Evolutionary conservation across 1,140 invertebrate genomes (phyloP).

Genomic region (Saccostrea glomerata): DNA sequence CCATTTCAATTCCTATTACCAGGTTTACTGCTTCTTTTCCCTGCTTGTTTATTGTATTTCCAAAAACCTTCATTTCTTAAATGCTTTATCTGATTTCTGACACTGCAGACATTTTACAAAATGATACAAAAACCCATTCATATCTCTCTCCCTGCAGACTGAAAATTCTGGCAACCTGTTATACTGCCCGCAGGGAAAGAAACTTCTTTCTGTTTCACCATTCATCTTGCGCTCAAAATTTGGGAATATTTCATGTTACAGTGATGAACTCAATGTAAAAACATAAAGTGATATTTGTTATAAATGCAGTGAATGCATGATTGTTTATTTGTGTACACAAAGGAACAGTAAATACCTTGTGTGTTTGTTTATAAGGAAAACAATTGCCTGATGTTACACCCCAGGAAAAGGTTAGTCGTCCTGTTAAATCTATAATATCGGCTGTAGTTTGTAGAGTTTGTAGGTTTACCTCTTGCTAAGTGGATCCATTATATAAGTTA

Average conservation of each 20-base stretch:
- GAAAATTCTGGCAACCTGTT: constrained; percentile 9
- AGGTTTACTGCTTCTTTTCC: too few species aligned
- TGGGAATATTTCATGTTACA: background rate
- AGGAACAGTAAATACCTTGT: background rate
- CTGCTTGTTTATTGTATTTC: background rate
- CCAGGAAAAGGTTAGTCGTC: background rate
- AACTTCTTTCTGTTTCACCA: background rate
- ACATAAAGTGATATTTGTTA: background rate
- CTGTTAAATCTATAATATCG: background rate
- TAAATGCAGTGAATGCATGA: background rate
- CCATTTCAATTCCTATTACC: too few species aligned
- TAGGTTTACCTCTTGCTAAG: too few species aligned
- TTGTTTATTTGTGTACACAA: background rate
- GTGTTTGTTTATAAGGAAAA: background rate
- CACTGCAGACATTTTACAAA: background rate
- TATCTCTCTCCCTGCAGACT: background rate
- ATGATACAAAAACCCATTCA: constrained; percentile 15
- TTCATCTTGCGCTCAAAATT: background rate
- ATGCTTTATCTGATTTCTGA: constrained; percentile 18
- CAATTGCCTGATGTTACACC: constrained; percentile 2
- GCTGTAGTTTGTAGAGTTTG: too few species aligned
- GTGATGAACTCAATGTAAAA: too few species aligned
- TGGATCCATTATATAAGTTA: too few species aligned
- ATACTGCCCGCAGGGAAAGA: background rate
- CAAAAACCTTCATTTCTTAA: background rate